Percentiles rank a stretch among this genome's conserved stretches.
Evolutionary conservation across 92 coral and sea anemone species (phyloP).

Genomic region (Porites cylindrica): DNA sequence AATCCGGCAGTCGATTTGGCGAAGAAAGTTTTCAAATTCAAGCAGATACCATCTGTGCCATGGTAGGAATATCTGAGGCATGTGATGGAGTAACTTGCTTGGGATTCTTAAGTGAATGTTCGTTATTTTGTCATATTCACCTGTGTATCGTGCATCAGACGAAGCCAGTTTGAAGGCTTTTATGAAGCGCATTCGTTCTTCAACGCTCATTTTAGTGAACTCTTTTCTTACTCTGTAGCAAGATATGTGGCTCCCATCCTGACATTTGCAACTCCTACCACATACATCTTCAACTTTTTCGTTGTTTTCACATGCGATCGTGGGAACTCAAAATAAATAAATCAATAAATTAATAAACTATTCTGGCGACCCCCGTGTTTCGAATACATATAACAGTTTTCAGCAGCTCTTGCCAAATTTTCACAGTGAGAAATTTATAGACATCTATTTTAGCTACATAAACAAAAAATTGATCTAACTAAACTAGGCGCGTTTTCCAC

Average conservation of each 20-base stretch:
- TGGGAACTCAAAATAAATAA: neutral
- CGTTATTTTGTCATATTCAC: constrained; percentile 62
- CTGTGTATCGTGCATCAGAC: constrained; percentile 69
- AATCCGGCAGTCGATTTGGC: constrained; percentile 71
- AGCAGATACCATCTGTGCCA: constrained; percentile 83
- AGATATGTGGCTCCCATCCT: constrained; percentile 35
- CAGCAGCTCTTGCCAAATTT: neutral
- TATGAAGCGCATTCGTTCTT: constrained; percentile 73
- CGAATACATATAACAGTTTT: no score
- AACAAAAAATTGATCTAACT: no score
- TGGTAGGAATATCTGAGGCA: constrained; percentile 76
- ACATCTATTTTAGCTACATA: no score
- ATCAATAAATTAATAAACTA: neutral
- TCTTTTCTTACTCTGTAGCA: constrained; percentile 80
- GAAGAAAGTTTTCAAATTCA: constrained; percentile 70
- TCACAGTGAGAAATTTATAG: no score
- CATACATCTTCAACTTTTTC: constrained; percentile 47
- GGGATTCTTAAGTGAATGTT: constrained; percentile 68
- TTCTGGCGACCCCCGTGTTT: neutral
- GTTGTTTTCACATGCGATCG: neutral
- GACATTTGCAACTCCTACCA: constrained; percentile 63
- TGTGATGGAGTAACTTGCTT: constrained; percentile 63
- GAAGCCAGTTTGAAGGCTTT: constrained; percentile 71
- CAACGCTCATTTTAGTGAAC: constrained; percentile 70
- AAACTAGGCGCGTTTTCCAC: no score